These are phyloP conservation scores for Microplitis deprimator DNA, from an alignment of 2,888 invertebrate genomes.

Conservation along the genomic window DNA sequence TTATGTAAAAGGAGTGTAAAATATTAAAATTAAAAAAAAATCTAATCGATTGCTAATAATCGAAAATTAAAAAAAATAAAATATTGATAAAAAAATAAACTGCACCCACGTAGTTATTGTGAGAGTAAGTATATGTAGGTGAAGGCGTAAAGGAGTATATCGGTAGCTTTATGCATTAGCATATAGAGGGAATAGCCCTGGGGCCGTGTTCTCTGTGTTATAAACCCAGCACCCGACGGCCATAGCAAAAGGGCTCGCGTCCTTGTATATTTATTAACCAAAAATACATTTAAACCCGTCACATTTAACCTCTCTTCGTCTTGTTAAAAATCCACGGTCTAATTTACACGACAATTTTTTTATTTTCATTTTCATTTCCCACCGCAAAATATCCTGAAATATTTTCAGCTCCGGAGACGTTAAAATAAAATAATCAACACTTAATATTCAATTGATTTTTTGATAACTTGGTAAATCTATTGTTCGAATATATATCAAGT, in stretches of 20 bases:
- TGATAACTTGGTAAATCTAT: conserved; percentile 19
- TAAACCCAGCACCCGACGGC: conserved; percentile 45
- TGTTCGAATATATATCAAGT: conserved; percentile 56
- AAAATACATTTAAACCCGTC: conserved; percentile 60
- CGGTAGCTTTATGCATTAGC: conserved; percentile 67
- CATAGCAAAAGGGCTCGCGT: conserved; percentile 47
- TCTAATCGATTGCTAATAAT: conserved; percentile 29
- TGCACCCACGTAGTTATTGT: conserved; percentile 26
- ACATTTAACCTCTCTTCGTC: conserved; percentile 53
- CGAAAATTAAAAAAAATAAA: conserved; percentile 25
- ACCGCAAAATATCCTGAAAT: neutral
- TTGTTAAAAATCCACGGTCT: conserved; percentile 46
- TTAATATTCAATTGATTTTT: neutral
- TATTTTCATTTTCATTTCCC: neutral
- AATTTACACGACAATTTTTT: conserved; percentile 18
- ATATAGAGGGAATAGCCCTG: conserved; percentile 68
- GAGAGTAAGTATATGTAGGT: conserved; percentile 39
- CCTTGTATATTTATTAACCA: conserved; percentile 63
- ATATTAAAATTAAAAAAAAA: neutral
- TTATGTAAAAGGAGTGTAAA: conserved; percentile 19
- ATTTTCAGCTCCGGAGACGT: neutral
- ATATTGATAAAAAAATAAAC: conserved; percentile 30
- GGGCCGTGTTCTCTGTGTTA: conserved; percentile 53
- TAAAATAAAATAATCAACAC: neutral
- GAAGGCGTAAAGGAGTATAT: conserved; percentile 59